Conservation (phyloP, 2,888 invertebrate species). For the Agrotis ipsilon region DNA sequence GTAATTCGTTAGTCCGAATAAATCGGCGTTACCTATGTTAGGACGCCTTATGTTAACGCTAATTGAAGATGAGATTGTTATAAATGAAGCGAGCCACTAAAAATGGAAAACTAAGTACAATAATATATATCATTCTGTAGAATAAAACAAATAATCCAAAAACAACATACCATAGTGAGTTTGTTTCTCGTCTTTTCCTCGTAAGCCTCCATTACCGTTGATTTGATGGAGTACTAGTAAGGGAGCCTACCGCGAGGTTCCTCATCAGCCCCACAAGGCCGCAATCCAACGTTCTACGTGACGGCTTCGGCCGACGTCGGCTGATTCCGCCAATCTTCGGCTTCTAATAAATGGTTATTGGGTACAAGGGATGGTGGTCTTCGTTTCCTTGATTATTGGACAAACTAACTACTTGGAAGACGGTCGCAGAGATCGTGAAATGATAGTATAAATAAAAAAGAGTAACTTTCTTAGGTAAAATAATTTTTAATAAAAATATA, state of each 20-base stretch:
- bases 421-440: too few relatives aligned
- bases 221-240: conserved; percentile 46
- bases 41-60: too few relatives aligned
- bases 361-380: conserved; percentile 11
- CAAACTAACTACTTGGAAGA: too few relatives aligned
- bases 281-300: conserved; percentile 58
- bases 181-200: conserved; percentile 31
- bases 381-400: conserved; percentile 14
- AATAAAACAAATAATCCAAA: not conserved
- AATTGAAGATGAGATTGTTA: too few relatives aligned
- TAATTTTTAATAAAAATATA: conserved; percentile 51
- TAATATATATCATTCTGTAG: too few relatives aligned
- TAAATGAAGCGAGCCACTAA: too few relatives aligned
- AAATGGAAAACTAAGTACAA: too few relatives aligned
- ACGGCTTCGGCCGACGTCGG: conserved; percentile 53
- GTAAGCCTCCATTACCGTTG: conserved; percentile 47
- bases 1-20: too few relatives aligned
- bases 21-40: too few relatives aligned
- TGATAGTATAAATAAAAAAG: not conserved
- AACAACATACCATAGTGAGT: conserved; percentile 6
- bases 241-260: conserved; percentile 13
- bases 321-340: conserved; percentile 45
- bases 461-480: not conserved
- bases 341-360: conserved; percentile 32
- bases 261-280: conserved; percentile 36